phyloP scores from a whole-genome alignment of 2,888 invertebrate genomes.

The Anagyrus pseudococci region DNA sequence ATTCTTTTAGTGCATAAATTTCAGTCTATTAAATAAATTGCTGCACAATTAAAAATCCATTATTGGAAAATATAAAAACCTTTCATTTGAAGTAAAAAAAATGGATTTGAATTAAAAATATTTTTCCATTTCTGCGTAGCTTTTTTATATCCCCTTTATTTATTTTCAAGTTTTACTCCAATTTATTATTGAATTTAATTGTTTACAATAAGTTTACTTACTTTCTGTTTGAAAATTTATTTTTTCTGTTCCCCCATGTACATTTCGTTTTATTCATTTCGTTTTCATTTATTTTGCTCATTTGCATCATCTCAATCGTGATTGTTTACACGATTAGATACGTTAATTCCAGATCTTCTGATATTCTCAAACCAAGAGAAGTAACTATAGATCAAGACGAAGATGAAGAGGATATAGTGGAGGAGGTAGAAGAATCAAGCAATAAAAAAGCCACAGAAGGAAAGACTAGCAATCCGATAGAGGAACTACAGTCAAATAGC shows the following conservation, averaged over 20 bases:
- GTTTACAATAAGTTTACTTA: background rate
- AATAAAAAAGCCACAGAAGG: conserved; percentile 17
- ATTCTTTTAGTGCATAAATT: no score
- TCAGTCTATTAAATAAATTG: no score
- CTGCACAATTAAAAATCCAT: no score
- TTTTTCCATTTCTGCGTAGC: background rate
- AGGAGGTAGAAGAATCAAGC: conserved; percentile 24
- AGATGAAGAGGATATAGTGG: conserved; percentile 14
- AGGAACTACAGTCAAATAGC: conserved; percentile 28
- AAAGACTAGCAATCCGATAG: conserved; percentile 17
- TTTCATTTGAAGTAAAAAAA: no score
- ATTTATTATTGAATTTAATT: background rate
- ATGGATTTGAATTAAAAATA: no score
- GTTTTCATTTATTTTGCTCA: conserved; percentile 5
- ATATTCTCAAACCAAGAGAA: conserved; percentile 26
- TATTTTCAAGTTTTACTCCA: background rate
- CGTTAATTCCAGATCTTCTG: conserved; percentile 41
- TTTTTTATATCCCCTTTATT: no score
- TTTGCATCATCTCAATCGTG: conserved; percentile 31
- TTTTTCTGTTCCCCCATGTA: background rate
- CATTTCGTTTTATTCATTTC: conserved; percentile 3
- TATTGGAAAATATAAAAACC: no score
- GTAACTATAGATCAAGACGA: conserved; percentile 6
- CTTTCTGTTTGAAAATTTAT: background rate
- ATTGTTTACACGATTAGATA: conserved; percentile 38